Conservation (phyloP, 2,113 vertebrate genomes). For the Onychorhynchus coronatus region DNA sequence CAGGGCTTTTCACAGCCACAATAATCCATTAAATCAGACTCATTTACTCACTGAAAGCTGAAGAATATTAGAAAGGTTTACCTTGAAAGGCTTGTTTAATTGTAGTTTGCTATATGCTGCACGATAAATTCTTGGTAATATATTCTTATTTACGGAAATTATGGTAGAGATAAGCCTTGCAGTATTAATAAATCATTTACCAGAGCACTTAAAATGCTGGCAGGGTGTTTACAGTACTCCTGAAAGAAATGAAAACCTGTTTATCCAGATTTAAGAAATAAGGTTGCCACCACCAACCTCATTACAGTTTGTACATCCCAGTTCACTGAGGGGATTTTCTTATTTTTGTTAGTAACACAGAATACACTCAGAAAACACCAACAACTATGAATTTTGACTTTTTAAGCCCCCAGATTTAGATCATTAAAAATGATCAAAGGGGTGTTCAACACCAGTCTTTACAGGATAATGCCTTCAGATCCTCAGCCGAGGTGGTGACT, state of each 20-base stretch:
- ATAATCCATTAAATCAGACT: not conserved
- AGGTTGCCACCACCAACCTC: not conserved
- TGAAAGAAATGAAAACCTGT: not conserved
- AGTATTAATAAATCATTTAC: not conserved
- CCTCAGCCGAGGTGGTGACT: not conserved
- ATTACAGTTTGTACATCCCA: not conserved
- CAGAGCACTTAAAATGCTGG: not conserved
- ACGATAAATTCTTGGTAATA: not conserved
- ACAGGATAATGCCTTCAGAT: not conserved
- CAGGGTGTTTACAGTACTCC: not conserved
- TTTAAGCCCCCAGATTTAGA: not conserved
- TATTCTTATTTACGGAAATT: not conserved
- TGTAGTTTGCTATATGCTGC: not conserved
- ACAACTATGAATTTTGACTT: not conserved
- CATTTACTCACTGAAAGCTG: not conserved
- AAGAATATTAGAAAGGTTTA: not conserved
- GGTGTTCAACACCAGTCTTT: not conserved
- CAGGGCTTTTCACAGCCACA: not conserved
- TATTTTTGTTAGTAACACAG: not conserved
- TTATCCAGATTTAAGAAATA: not conserved
- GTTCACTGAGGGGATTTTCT: not conserved
- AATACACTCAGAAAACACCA: not conserved
- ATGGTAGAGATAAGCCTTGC: not conserved
- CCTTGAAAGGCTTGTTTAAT: not conserved
- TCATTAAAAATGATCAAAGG: not conserved